phyloP scores from a whole-genome alignment of 2,888 invertebrate genomes.

The Lamellibrachia satsuma region DNA sequence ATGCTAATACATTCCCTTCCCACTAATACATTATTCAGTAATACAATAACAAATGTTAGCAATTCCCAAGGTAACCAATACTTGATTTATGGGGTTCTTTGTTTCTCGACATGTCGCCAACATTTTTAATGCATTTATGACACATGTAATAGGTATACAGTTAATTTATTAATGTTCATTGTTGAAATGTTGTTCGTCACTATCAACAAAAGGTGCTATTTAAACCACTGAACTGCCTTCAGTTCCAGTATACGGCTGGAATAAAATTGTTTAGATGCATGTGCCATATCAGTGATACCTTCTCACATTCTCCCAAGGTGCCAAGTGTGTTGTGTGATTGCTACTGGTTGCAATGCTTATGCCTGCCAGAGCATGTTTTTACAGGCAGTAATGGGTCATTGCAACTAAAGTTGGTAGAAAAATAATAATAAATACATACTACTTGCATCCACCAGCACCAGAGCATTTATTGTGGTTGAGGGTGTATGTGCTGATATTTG shows the following conservation, averaged over 20 bases:
- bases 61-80: slow-evolving; percentile 2
- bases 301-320: slow-evolving; percentile 9
- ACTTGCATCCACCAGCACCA: not conserved
- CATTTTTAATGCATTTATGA: not conserved
- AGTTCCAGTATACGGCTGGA: not conserved
- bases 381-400: not conserved
- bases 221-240: not conserved
- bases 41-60: not conserved
- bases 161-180: slow-evolving; percentile 5
- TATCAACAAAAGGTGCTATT: not conserved
- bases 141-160: not conserved
- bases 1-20: not conserved
- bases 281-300: not conserved
- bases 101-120: not conserved
- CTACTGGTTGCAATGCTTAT: not conserved
- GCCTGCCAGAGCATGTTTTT: not conserved
- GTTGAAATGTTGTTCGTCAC: not conserved
- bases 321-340: not conserved
- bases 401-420: not conserved
- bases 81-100: not conserved
- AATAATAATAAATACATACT: not conserved
- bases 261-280: not conserved
- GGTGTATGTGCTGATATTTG: not conserved
- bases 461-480: not conserved
- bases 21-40: not conserved